phyloP scores from a whole-genome alignment of 2,888 invertebrate genomes.

The Maniola hyperantus region DNA sequence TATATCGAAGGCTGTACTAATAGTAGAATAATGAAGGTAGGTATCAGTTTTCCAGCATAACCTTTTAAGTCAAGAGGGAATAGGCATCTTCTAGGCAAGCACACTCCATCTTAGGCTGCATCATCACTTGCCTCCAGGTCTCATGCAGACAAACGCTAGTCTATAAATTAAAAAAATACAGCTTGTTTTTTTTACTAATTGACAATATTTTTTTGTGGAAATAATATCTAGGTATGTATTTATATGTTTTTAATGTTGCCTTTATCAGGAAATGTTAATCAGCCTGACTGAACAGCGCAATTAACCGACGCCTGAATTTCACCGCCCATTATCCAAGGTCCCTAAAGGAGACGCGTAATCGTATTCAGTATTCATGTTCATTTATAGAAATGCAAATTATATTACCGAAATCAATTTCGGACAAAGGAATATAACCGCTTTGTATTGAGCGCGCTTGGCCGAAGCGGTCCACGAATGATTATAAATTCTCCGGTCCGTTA shows the following conservation, averaged over 20 bases:
- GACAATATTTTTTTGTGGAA: no score
- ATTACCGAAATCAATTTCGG: constrained; percentile 33
- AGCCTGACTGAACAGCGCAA: constrained; percentile 5
- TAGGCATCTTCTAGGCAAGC: no score
- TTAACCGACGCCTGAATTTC: constrained; percentile 11
- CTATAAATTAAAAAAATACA: no score
- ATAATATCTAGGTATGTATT: neutral
- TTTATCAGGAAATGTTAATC: neutral
- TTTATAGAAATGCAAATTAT: constrained; percentile 32
- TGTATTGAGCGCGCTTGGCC: constrained; percentile 27
- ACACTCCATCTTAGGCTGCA: no score
- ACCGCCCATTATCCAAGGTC: constrained; percentile 12
- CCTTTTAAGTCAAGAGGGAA: no score
- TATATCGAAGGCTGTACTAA: neutral
- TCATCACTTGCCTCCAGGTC: no score
- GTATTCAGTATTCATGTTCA: constrained; percentile 23
- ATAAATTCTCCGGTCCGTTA: constrained; percentile 39
- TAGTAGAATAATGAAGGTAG: no score
- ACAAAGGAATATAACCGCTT: constrained; percentile 36
- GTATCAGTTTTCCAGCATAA: no score
- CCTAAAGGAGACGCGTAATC: constrained; percentile 17
- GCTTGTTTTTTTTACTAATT: neutral
- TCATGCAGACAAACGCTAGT: no score
- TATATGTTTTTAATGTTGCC: neutral
- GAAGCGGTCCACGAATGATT: constrained; percentile 37